These are phyloP conservation scores for Lineus longissimus DNA, from an alignment of 1,140 invertebrate species.

Conservation along the genomic window DNA sequence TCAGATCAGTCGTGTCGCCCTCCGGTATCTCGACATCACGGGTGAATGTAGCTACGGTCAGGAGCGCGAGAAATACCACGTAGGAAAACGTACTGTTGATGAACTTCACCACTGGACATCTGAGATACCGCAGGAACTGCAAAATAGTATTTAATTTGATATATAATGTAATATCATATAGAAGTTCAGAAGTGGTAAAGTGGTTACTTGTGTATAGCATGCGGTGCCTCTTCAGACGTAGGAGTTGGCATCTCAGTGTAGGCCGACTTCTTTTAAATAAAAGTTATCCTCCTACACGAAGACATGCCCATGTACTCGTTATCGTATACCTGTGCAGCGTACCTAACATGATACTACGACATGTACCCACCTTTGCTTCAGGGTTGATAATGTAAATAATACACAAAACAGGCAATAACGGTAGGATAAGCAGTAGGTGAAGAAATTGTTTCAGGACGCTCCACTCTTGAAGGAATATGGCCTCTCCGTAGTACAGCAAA, in stretches of 20 bases:
- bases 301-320: too few species aligned
- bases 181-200: too few species aligned
- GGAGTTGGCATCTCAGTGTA: too few species aligned
- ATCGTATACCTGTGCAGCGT: too few species aligned
- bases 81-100: slow-evolving; percentile 60
- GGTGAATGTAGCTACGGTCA: not conserved
- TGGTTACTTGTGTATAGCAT: too few species aligned
- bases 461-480: not conserved
- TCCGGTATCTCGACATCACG: not conserved
- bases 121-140: slow-evolving; percentile 41
- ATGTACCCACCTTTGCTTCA: not conserved
- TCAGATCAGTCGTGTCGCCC: not conserved
- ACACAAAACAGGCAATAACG: not conserved
- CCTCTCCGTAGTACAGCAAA: not conserved
- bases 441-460: not conserved
- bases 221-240: too few species aligned
- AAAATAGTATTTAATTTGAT: not conserved
- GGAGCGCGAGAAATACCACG: slow-evolving; percentile 59
- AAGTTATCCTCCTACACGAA: too few species aligned
- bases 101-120: slow-evolving; percentile 48
- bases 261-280: too few species aligned
- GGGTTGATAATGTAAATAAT: not conserved
- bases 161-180: too few species aligned
- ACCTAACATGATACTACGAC: not conserved
- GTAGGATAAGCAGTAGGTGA: not conserved